Evolutionary conservation across 2,888 invertebrate species (phyloP).

Genomic region (Drosophila vallismaia): DNA sequence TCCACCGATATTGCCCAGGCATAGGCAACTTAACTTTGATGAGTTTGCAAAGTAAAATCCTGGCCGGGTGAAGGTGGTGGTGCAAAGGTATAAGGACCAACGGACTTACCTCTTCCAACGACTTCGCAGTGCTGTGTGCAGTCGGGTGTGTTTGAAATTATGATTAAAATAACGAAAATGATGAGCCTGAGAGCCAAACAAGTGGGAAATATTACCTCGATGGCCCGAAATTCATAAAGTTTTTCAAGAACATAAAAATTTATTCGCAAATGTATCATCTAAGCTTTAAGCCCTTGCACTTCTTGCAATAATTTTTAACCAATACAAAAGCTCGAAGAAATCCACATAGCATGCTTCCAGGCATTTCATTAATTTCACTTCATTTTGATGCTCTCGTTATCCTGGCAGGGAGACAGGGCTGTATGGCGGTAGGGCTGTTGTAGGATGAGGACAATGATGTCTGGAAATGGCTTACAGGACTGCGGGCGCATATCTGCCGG

Average conservation of each 20-base stretch:
- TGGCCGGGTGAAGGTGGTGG: background rate
- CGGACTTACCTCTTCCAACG: slow-evolving; percentile 26
- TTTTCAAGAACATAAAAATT: too few relatives aligned
- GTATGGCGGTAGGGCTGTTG: background rate
- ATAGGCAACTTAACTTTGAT: slow-evolving; percentile 66
- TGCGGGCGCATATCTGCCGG: slow-evolving; percentile 73
- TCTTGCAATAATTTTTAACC: slow-evolving; percentile 12
- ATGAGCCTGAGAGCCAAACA: slow-evolving; percentile 32
- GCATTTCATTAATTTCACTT: slow-evolving; percentile 71
- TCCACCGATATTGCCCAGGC: slow-evolving; percentile 18
- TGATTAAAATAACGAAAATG: slow-evolving; percentile 69
- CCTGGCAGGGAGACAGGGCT: slow-evolving; percentile 7
- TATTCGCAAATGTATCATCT: background rate
- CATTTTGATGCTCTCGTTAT: slow-evolving; percentile 50
- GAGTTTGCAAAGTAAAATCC: slow-evolving; percentile 62
- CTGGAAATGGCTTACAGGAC: slow-evolving; percentile 50
- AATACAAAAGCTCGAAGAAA: slow-evolving; percentile 11
- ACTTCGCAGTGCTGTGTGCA: slow-evolving; percentile 23
- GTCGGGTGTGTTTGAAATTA: slow-evolving; percentile 55
- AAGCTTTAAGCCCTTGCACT: background rate
- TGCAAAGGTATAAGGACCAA: slow-evolving; percentile 1
- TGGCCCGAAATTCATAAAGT: background rate
- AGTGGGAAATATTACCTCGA: slow-evolving; percentile 10
- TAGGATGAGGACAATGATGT: slow-evolving; percentile 46
- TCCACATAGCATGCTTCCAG: slow-evolving; percentile 61